phyloP scores from a whole-genome alignment of 2,888 invertebrate genomes.

The Cephonodes hylas region DNA sequence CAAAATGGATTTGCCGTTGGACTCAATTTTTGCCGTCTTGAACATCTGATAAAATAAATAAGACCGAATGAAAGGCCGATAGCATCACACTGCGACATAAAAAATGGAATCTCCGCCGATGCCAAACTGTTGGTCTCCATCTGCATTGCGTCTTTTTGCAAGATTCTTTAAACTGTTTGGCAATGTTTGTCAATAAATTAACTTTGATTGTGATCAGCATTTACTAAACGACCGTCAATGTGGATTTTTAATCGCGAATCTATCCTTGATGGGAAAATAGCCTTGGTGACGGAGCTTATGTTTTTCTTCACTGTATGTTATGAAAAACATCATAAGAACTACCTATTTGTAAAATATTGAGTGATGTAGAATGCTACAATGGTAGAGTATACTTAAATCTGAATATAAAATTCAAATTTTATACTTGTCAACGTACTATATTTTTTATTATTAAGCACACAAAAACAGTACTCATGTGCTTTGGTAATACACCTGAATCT shows the following conservation, averaged over 20 bases:
- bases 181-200: neutral
- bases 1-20: neutral
- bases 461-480: too few species aligned
- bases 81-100: neutral
- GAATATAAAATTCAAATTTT: too few species aligned
- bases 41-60: neutral
- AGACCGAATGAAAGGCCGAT: neutral
- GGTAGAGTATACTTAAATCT: too few species aligned
- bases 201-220: neutral
- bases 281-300: too few species aligned
- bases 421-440: too few species aligned
- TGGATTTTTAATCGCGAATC: neutral
- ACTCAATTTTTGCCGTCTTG: too few species aligned
- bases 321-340: too few species aligned
- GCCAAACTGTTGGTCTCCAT: neutral
- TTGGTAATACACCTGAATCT: too few species aligned
- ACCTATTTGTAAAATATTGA: too few species aligned
- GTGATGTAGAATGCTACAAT: too few species aligned
- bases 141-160: slow-evolving; percentile 3
- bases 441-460: too few species aligned
- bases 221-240: neutral
- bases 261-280: neutral
- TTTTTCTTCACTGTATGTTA: too few species aligned
- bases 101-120: neutral
- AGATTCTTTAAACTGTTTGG: neutral